Evolutionary conservation across 2,113 vertebrate species (phyloP).

Genomic region (Nicator chloris): DNA sequence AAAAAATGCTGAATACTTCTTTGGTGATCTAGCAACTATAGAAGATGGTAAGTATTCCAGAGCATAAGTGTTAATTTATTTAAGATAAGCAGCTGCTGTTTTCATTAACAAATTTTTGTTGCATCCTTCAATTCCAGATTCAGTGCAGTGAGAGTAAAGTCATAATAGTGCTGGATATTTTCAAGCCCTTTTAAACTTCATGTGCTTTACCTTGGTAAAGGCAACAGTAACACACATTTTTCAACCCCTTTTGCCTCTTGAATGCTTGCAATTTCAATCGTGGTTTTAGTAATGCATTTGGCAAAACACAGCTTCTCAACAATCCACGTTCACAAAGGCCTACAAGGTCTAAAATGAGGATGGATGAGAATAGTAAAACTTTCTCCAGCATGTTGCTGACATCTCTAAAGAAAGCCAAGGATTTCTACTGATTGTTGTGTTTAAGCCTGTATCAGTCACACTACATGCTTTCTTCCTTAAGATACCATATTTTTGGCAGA

Average conservation of each 20-base stretch:
- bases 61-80: neutral
- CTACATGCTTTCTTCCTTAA: neutral
- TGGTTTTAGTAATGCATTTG: neutral
- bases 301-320: neutral
- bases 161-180: neutral
- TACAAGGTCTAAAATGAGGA: neutral
- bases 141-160: neutral
- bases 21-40: neutral
- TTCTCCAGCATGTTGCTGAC: neutral
- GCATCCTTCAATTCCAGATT: neutral
- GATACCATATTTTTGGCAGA: conserved; percentile 15
- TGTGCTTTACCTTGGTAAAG: neutral
- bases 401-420: neutral
- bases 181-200: neutral
- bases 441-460: conserved; percentile 22
- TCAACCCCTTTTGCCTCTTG: neutral
- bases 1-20: neutral
- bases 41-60: neutral
- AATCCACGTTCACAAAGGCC: neutral
- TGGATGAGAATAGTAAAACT: neutral
- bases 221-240: neutral
- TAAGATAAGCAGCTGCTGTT: neutral
- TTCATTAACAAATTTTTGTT: neutral
- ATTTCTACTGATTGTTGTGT: conserved; percentile 7
- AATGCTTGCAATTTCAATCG: neutral